Evolutionary conservation across 2,888 invertebrate species (phyloP).

Genomic region (Parthenolecanium corni): DNA sequence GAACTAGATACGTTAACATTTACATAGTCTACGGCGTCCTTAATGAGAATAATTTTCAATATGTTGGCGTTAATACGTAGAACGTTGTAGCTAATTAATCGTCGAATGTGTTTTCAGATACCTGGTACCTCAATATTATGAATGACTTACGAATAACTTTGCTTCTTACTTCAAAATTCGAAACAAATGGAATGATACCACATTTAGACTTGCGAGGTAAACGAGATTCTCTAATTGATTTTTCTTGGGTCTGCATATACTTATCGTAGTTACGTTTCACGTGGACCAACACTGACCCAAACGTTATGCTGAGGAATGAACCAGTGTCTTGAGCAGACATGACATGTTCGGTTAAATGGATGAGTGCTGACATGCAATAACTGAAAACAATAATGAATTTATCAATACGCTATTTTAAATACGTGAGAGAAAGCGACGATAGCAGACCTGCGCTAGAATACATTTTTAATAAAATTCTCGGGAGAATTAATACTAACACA

Average conservation of each 20-base stretch:
- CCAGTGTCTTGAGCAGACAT: constrained; percentile 78
- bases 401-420: neutral
- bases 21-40: too few relatives aligned
- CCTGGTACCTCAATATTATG: too few relatives aligned
- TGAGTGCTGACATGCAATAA: constrained; percentile 87
- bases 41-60: too few relatives aligned
- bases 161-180: constrained; percentile 64
- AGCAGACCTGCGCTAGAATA: neutral
- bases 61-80: too few relatives aligned
- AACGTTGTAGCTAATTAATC: too few relatives aligned
- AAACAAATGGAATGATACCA: constrained; percentile 78
- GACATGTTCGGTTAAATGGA: constrained; percentile 82
- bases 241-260: constrained; percentile 72
- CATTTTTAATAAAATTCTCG: neutral
- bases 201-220: constrained; percentile 66
- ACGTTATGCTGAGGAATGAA: constrained; percentile 75
- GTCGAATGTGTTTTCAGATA: too few relatives aligned
- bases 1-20: too few relatives aligned
- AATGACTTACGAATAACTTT: too few relatives aligned
- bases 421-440: neutral
- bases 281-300: constrained; percentile 73
- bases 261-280: constrained; percentile 84
- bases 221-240: constrained; percentile 66
- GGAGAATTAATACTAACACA: constrained; percentile 53
- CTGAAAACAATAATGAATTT: constrained; percentile 41